These are phyloP conservation scores for Cnemophilus loriae DNA, from an alignment of 2,113 vertebrate species.

Conservation along the genomic window DNA sequence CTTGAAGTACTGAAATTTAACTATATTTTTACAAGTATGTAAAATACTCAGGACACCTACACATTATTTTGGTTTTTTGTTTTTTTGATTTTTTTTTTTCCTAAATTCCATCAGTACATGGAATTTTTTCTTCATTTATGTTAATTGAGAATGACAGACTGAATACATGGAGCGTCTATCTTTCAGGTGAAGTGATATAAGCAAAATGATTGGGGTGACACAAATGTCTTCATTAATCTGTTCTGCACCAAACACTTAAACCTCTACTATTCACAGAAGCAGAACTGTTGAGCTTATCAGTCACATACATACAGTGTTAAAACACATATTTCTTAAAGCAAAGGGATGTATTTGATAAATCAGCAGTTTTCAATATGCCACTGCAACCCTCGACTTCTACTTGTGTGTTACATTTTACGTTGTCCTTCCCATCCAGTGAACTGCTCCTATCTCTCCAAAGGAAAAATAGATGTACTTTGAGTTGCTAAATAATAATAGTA, in stretches of 20 bases:
- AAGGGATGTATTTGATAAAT: background rate
- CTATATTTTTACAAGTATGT: background rate
- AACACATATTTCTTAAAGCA: background rate
- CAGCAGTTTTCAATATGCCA: background rate
- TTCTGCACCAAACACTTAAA: background rate
- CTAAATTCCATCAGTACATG: background rate
- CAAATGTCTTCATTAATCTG: background rate
- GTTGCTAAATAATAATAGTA: background rate
- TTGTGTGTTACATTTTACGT: background rate
- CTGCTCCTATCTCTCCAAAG: no score
- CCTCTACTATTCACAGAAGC: background rate
- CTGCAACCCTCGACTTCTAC: background rate
- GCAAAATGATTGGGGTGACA: background rate
- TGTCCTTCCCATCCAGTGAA: background rate
- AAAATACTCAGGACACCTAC: background rate
- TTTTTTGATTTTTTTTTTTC: background rate
- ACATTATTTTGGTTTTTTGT: background rate
- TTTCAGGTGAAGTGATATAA: background rate
- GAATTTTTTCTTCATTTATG: background rate
- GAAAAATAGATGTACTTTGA: background rate
- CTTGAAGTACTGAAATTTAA: background rate
- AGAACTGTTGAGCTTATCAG: background rate
- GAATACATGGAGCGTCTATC: background rate
- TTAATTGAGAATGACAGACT: background rate
- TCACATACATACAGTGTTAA: background rate